phyloP scores from a whole-genome alignment of 2,797 vertebrate genomes.

The Eurystomus glaucurus region DNA sequence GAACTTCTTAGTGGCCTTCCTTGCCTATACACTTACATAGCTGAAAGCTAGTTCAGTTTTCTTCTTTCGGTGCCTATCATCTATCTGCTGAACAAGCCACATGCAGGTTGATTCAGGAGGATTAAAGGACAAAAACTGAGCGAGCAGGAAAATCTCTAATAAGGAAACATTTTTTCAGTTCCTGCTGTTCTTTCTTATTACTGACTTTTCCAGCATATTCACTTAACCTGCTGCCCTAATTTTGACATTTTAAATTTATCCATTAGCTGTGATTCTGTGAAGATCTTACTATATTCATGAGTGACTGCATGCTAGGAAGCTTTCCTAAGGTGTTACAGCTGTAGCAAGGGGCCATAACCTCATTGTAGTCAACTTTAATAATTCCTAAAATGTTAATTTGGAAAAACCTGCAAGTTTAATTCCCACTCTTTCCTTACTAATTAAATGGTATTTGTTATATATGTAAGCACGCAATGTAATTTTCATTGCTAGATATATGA shows the following conservation, averaged over 20 bases:
- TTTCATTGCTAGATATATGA: neutral
- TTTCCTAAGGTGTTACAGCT: neutral
- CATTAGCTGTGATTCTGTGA: constrained; percentile 19
- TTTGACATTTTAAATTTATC: constrained; percentile 33
- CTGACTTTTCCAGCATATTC: neutral
- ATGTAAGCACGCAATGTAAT: neutral
- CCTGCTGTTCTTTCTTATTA: neutral
- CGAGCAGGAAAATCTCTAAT: neutral
- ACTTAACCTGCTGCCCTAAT: neutral
- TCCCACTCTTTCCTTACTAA: neutral
- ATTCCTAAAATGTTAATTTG: neutral
- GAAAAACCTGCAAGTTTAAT: neutral
- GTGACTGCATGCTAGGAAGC: neutral
- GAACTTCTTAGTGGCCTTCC: neutral
- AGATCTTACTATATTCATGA: neutral
- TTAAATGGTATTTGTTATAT: neutral
- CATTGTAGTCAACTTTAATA: neutral
- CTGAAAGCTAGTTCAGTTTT: neutral
- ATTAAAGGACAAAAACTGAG: neutral
- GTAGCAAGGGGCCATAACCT: neutral
- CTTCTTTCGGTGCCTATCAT: neutral
- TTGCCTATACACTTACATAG: neutral
- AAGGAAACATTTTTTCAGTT: constrained; percentile 21
- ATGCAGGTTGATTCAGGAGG: neutral
- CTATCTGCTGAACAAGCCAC: neutral